Base-by-base conservation (phyloP, 2,888 invertebrate genomes). In the Helleia helle region DNA sequence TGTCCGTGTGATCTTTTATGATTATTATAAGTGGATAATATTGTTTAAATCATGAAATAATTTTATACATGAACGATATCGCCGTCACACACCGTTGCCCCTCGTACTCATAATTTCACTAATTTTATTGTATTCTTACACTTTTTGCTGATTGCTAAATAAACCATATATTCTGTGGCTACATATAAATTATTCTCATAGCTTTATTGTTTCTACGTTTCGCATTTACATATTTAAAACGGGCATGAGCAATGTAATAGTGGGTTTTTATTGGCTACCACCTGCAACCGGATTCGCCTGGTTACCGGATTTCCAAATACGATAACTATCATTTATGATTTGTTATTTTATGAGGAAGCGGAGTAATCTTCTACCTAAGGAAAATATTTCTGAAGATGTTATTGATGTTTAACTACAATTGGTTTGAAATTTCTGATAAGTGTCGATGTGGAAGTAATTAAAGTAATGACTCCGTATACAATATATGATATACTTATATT, bases 121-220 rank as follows among this genome's bases (percentile, higher is more conserved):
- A 34, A 34, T 22, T 34, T 34, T 22, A 22, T 22, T 22, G 34
- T 34, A 34, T 22, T 34, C 34, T 7, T 22, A 11, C 8, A 37
- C 14, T 42, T 42, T 42, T 45, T 40, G 40, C 36, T 27, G 17
- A 17, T 37, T 31, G 26, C 31, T 42, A 39, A 44, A 27, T 31
- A 45, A 38, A 36, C 18, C 17, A 38, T 25, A 18, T 34, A 34
- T 34, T 34, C 22, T 12, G 11, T 11, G 34, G 34, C 34, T 34
- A 34, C 34, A 34, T 34, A 34, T 34, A 11, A 22, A 34, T 34
- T 34, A 34, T 34, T 34, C 34, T 34, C 22, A 34, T 13, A 9
- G 17, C 31, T 17, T 31, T 34, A 34, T 34, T 34, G 34, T 34
- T 34, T 34, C 18, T 34, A 12, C n/a, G n/a, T 34, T 17, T 12